Percentiles rank a stretch among this genome's conserved stretches.
Conservation (phyloP, 1,140 invertebrate genomes). For the Zaprionus davidi region DNA sequence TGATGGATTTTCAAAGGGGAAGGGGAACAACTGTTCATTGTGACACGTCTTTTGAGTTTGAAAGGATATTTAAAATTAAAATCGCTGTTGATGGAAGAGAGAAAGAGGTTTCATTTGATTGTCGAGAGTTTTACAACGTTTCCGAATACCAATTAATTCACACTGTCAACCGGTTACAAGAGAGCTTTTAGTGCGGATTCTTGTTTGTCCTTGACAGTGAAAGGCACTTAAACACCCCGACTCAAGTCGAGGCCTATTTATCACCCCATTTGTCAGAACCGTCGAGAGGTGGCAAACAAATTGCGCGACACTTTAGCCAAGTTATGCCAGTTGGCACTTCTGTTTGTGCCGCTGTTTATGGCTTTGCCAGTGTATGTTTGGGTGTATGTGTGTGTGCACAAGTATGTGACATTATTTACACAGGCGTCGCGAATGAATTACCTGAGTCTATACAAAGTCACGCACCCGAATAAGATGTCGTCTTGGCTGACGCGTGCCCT, state of each 20-base stretch:
- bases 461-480: slow-evolving; percentile 40
- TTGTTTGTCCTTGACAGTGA: slow-evolving; percentile 15
- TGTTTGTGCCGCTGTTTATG: slow-evolving; percentile 21
- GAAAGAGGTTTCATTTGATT: not conserved
- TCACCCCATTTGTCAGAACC: slow-evolving; percentile 33
- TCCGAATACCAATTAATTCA: slow-evolving; percentile 17
- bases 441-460: slow-evolving; percentile 41
- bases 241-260: slow-evolving; percentile 27
- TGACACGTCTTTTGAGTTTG: not conserved
- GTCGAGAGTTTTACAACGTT: not conserved
- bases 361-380: not conserved
- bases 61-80: slow-evolving; percentile 1
- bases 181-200: not conserved
- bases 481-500: slow-evolving; percentile 20
- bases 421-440: slow-evolving; percentile 31
- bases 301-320: slow-evolving; percentile 37
- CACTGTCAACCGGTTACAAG: slow-evolving; percentile 7
- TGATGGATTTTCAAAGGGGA: not conserved
- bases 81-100: not conserved
- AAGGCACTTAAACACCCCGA: not conserved
- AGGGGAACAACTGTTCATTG: not conserved
- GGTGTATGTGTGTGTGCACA: not conserved
- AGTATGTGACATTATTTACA: slow-evolving; percentile 33
- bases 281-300: slow-evolving; percentile 33
- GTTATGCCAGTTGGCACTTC: slow-evolving; percentile 33